Evolutionary conservation across 1,140 invertebrate genomes (phyloP).

Genomic region (Lamellibrachia luymesi): DNA sequence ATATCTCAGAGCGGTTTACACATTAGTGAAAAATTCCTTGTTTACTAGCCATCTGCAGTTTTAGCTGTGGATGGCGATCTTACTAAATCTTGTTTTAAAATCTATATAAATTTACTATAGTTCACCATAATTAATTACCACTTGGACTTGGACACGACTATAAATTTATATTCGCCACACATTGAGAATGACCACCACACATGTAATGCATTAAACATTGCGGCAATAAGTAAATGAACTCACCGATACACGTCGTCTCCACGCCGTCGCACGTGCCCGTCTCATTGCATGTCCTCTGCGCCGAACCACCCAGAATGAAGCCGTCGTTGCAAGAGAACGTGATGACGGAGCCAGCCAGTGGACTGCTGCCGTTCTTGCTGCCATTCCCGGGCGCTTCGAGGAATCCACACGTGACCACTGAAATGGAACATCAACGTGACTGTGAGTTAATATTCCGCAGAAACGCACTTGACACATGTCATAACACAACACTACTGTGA

Average conservation of each 20-base stretch:
- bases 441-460: neutral
- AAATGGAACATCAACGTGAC: neutral
- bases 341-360: neutral
- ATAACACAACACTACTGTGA: neutral
- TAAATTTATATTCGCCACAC: neutral
- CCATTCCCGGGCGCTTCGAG: neutral
- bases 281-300: neutral
- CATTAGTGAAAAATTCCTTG: too few relatives aligned
- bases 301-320: neutral
- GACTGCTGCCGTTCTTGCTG: neutral
- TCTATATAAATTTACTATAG: too few relatives aligned
- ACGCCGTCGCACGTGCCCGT: neutral
- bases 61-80: too few relatives aligned
- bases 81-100: too few relatives aligned
- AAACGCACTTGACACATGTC: neutral
- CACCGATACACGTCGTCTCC: neutral
- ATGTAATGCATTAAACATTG: too few relatives aligned
- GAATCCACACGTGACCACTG: neutral
- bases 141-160: neutral
- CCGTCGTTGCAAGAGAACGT: neutral
- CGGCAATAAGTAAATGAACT: neutral
- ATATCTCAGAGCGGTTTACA: too few relatives aligned
- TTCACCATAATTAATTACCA: too few relatives aligned
- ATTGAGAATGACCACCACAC: too few relatives aligned
- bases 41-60: too few relatives aligned